These are phyloP conservation scores for Arizona elegans DNA, from an alignment of 2,113 vertebrate species.

Conservation along the genomic window DNA sequence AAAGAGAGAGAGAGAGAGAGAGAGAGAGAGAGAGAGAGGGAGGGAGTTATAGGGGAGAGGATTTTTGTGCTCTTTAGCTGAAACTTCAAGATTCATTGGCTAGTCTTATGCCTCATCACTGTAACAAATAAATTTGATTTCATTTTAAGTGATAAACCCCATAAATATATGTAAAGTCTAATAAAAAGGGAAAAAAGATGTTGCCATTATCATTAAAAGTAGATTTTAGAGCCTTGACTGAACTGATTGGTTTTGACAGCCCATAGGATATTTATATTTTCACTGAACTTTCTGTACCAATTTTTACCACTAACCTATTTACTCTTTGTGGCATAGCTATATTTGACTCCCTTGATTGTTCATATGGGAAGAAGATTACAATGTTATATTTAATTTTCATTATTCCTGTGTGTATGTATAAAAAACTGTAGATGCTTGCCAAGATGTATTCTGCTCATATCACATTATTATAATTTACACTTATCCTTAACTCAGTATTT, in stretches of 20 bases:
- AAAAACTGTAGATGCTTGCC: conserved; percentile 43
- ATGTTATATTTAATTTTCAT: conserved; percentile 63
- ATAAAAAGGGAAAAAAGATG: conserved; percentile 70
- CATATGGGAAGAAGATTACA: conserved; percentile 60
- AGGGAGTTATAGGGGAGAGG: background rate
- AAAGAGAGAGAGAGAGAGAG: too few species aligned
- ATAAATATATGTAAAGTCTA: conserved; percentile 69
- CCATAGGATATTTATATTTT: conserved; percentile 67
- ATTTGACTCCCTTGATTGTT: conserved; percentile 64
- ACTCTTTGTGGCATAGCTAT: conserved; percentile 55
- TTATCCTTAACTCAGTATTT: conserved; percentile 53
- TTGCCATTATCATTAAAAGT: conserved; percentile 70
- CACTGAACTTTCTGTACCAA: conserved; percentile 61
- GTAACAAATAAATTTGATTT: conserved; percentile 57
- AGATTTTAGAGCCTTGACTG: conserved; percentile 64
- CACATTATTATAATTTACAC: conserved; percentile 48
- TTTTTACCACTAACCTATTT: conserved; percentile 66
- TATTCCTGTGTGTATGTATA: conserved; percentile 53
- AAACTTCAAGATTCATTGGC: conserved; percentile 23
- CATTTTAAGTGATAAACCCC: conserved; percentile 56
- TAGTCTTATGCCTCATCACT: conserved; percentile 39
- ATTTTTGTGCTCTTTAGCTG: conserved; percentile 35
- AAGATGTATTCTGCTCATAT: conserved; percentile 45
- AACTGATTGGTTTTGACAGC: conserved; percentile 66
- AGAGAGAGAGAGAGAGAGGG: too few species aligned